phyloP scores from a whole-genome alignment of 2,797 vertebrate species.

The Adelosebastes latens region DNA sequence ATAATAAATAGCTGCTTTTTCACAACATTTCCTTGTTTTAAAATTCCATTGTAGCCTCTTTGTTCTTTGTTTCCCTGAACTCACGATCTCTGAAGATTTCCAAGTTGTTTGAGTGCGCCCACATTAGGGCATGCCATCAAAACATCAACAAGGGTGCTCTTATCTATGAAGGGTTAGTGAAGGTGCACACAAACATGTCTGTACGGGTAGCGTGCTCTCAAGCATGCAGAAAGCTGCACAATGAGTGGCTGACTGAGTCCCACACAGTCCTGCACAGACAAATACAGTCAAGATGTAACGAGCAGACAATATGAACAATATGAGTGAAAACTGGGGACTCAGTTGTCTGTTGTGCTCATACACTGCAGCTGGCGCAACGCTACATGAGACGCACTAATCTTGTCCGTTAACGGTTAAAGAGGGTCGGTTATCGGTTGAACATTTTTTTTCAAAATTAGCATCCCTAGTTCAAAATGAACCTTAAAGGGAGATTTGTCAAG shows the following conservation, averaged over 20 bases:
- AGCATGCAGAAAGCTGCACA: slow-evolving; percentile 27
- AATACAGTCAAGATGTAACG: background rate
- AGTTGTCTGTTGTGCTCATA: no score
- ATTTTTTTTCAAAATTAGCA: no score
- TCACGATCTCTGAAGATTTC: slow-evolving; percentile 36
- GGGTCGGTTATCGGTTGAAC: no score
- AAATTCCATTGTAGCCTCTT: slow-evolving; percentile 25
- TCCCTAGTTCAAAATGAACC: no score
- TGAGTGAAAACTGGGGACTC: background rate
- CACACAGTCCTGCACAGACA: background rate
- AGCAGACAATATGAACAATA: background rate
- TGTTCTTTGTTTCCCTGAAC: slow-evolving; percentile 23
- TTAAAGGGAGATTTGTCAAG: no score
- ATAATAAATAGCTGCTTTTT: background rate
- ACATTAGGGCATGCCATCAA: slow-evolving; percentile 46
- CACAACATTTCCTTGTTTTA: background rate
- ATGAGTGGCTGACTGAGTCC: background rate
- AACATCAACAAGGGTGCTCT: slow-evolving; percentile 70
- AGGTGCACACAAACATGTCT: slow-evolving; percentile 59
- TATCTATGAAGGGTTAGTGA: slow-evolving; percentile 59
- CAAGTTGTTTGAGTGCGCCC: slow-evolving; percentile 44
- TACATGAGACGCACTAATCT: no score
- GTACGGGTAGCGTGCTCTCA: slow-evolving; percentile 38
- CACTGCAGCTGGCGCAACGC: no score
- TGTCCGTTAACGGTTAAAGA: no score